These are phyloP conservation scores for Tipula vernalis DNA, from an alignment of 2,888 invertebrate genomes.

Conservation along the genomic window DNA sequence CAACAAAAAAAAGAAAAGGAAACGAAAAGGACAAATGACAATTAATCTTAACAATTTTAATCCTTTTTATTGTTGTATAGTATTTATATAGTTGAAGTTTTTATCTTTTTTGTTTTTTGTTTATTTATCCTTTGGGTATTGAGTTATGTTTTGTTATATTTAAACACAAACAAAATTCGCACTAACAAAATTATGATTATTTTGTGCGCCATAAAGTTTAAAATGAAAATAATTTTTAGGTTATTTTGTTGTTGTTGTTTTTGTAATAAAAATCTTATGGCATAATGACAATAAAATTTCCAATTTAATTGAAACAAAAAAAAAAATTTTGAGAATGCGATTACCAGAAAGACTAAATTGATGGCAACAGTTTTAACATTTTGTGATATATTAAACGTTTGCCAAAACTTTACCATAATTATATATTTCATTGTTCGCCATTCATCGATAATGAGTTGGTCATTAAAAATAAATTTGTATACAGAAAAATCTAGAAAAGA, in stretches of 20 bases:
- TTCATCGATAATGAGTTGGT: no score
- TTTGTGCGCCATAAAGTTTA: not conserved
- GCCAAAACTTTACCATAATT: no score
- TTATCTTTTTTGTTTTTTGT: not conserved
- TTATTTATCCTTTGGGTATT: not conserved
- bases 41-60: not conserved
- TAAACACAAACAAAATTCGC: not conserved
- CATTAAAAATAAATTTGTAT: no score
- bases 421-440: no score
- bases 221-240: not conserved
- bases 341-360: not conserved
- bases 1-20: no score
- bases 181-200: not conserved
- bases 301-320: not conserved
- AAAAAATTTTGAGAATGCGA: no score
- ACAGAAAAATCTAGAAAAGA: no score
- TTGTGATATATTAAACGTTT: no score
- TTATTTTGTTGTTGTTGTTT: not conserved
- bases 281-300: not conserved
- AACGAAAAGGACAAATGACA: not conserved
- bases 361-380: not conserved
- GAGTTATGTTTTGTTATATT: not conserved
- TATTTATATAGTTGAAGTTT: not conserved
- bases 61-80: not conserved
- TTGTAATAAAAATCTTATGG: not conserved